Conservation (phyloP, 23 tunicate genomes). For the Pegea sp. region DNA sequence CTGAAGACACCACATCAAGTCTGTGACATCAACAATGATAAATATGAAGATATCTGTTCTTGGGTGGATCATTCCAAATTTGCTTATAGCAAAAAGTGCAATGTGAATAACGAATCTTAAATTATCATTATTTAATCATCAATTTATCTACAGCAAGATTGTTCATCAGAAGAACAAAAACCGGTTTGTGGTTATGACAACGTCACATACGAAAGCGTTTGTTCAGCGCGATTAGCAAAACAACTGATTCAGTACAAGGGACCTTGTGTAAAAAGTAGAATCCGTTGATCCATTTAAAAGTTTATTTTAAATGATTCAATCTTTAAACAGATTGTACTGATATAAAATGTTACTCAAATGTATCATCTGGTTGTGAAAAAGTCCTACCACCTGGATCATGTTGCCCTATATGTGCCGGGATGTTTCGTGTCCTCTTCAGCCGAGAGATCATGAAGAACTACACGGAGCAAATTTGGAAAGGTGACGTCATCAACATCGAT, state of each 20-base stretch:
- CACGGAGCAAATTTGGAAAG: slow-evolving; percentile 16
- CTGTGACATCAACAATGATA: slow-evolving; percentile 26
- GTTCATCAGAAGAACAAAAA: slow-evolving; percentile 4
- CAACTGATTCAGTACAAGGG: slow-evolving; percentile 30
- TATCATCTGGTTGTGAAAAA: slow-evolving; percentile 13
- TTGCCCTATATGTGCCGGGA: slow-evolving; percentile 62
- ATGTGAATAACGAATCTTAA: slow-evolving; percentile 5
- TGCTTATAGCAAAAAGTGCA: slow-evolving; percentile 19
- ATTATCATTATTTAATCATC: not conserved
- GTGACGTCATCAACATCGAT: slow-evolving; percentile 2
- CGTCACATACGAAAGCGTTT: slow-evolving; percentile 49
- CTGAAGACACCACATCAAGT: slow-evolving; percentile 12
- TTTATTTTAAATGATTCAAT: too few species aligned
- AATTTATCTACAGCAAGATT: slow-evolving; percentile 3
- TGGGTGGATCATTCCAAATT: slow-evolving; percentile 9
- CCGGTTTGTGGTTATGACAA: slow-evolving; percentile 56
- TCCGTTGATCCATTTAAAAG: too few species aligned
- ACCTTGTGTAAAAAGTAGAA: slow-evolving; percentile 10
- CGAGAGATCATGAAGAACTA: slow-evolving; percentile 10
- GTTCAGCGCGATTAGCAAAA: slow-evolving; percentile 37
- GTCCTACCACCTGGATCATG: slow-evolving; percentile 68
- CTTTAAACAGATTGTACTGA: too few species aligned
- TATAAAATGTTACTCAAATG: too few species aligned
- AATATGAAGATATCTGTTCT: slow-evolving; percentile 37
- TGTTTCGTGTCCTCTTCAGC: slow-evolving; percentile 27